Conservation (phyloP, 35 echinoderm and acorn worm species). For the Heliocidaris tuberculata region DNA sequence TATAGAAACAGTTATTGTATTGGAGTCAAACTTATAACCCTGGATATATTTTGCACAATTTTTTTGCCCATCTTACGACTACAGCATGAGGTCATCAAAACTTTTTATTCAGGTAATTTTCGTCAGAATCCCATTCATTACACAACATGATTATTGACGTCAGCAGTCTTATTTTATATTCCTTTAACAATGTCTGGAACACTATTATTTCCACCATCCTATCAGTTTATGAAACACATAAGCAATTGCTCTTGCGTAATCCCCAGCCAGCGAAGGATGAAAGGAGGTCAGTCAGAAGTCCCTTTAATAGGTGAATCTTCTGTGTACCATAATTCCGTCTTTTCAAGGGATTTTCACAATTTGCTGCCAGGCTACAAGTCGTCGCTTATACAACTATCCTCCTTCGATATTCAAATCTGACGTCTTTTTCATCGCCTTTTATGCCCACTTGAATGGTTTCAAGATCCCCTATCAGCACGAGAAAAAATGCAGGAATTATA, state of each 20-base stretch:
- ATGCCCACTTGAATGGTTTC: not conserved
- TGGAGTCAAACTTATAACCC: not conserved
- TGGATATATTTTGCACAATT: not conserved
- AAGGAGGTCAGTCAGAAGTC: not conserved
- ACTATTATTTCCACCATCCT: not conserved
- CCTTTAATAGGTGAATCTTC: not conserved
- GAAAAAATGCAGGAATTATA: not conserved
- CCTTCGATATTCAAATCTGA: not conserved
- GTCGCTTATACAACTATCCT: not conserved
- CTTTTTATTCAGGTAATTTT: not conserved
- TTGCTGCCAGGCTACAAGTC: not conserved
- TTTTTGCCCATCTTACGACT: no score
- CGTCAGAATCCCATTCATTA: not conserved
- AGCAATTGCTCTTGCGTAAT: not conserved
- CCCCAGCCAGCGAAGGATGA: not conserved
- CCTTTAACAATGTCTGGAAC: no score
- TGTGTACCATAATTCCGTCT: not conserved
- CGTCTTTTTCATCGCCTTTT: not conserved
- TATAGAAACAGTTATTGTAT: not conserved
- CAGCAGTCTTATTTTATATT: not conserved
- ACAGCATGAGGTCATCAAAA: no score
- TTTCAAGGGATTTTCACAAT: conserved; percentile 3
- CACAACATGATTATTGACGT: not conserved
- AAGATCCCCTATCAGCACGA: not conserved
- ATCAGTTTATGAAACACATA: not conserved